Evolutionary conservation across 2,797 vertebrate species (phyloP).

Genomic region (Lindbergichthys nudifrons): DNA sequence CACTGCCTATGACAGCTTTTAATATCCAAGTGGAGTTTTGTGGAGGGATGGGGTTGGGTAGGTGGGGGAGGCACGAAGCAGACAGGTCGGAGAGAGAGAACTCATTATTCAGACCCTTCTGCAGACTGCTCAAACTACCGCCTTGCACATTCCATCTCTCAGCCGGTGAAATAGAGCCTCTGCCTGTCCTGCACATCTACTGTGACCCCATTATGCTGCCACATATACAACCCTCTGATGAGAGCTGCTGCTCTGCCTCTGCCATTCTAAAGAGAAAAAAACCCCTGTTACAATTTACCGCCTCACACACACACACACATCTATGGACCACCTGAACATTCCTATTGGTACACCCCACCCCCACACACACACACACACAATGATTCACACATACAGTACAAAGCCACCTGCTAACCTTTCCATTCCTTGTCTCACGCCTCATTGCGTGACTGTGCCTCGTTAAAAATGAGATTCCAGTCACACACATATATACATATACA

Average conservation of each 20-base stretch:
- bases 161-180: constrained; percentile 70
- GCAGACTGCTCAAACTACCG: constrained; percentile 47
- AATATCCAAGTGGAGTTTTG: constrained; percentile 88
- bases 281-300: constrained; percentile 49
- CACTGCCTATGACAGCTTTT: constrained; percentile 82
- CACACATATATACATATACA: neutral
- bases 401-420: constrained; percentile 35
- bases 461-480: constrained; percentile 38
- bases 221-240: constrained; percentile 74
- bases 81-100: constrained; percentile 61
- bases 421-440: constrained; percentile 38
- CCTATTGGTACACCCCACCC: neutral
- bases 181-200: constrained; percentile 72
- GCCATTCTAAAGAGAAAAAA: constrained; percentile 54
- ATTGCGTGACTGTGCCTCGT: constrained; percentile 38
- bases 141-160: constrained; percentile 70
- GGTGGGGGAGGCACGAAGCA: constrained; percentile 78
- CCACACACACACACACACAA: constrained; percentile 35
- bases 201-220: constrained; percentile 77
- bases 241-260: constrained; percentile 52
- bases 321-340: neutral
- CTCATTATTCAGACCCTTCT: constrained; percentile 80
- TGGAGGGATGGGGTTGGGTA: neutral
- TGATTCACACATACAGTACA: constrained; percentile 26
- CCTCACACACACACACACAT: constrained; percentile 8